Percentiles rank a stretch among this genome's conserved stretches.
Evolutionary conservation across 2,888 invertebrate genomes (phyloP).

Genomic region (Rutpela maculata): DNA sequence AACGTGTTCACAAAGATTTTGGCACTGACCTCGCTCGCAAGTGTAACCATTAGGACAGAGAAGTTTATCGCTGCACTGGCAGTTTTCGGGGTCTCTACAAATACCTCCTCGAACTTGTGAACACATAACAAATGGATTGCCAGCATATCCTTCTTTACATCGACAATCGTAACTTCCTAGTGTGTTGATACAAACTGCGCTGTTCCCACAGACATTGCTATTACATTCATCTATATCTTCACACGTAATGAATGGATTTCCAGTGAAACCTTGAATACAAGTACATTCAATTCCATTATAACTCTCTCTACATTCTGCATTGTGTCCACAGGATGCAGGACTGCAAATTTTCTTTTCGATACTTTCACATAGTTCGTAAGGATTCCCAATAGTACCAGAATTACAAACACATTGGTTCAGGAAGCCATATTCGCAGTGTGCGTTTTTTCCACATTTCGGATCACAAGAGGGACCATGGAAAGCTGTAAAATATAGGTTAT

Average conservation of each 20-base stretch:
- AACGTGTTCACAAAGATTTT: conserved; percentile 85
- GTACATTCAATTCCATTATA: conserved; percentile 86
- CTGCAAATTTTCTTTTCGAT: conserved; percentile 84
- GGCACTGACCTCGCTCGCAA: conserved; percentile 85
- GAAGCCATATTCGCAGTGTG: conserved; percentile 90
- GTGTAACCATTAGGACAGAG: conserved; percentile 86
- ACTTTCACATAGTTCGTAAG: conserved; percentile 87
- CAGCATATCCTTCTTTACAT: conserved; percentile 88
- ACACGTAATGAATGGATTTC: conserved; percentile 90
- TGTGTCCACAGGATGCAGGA: conserved; percentile 83
- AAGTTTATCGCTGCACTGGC: conserved; percentile 82
- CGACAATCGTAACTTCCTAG: conserved; percentile 92
- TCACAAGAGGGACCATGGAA: conserved; percentile 85
- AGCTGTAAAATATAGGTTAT: conserved; percentile 75
- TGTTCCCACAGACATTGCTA: conserved; percentile 86
- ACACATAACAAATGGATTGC: conserved; percentile 92
- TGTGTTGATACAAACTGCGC: conserved; percentile 93
- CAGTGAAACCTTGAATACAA: conserved; percentile 88
- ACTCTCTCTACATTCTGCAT: conserved; percentile 88
- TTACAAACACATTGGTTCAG: conserved; percentile 89
- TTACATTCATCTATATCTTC: conserved; percentile 90
- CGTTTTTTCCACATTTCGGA: conserved; percentile 88
- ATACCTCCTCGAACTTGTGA: conserved; percentile 82
- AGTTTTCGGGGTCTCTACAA: conserved; percentile 82
- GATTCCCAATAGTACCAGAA: conserved; percentile 90